A percentile compares a stretch with the other conserved stretches of the same genome.
Conservation (phyloP, 2,888 invertebrate species). For the Heterodera filipjevi region DNA sequence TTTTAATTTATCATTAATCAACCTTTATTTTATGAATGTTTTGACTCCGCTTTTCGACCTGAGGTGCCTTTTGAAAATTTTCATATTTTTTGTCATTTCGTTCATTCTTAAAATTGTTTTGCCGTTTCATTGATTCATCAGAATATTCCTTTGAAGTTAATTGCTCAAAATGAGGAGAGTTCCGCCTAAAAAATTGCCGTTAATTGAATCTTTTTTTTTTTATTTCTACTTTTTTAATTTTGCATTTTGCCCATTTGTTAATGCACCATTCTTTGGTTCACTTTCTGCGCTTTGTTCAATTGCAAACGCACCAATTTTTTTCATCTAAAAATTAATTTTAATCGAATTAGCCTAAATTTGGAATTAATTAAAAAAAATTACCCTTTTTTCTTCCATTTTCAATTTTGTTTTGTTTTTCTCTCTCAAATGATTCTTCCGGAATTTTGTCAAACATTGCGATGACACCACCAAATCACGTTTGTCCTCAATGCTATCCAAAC, state of each 20-base stretch:
- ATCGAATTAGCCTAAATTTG: background rate
- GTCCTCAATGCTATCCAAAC: slow-evolving; percentile 51
- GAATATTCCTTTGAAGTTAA: background rate
- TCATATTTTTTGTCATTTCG: background rate
- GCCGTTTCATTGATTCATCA: background rate
- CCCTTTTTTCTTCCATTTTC: background rate
- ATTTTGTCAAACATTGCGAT: slow-evolving; percentile 45
- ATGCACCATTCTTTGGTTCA: background rate
- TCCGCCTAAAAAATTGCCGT: background rate
- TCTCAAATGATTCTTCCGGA: slow-evolving; percentile 29
- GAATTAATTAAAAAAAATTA: background rate
- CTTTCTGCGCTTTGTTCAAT: background rate
- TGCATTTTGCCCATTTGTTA: background rate
- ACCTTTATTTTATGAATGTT: background rate
- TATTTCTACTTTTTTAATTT: slow-evolving; percentile 20
- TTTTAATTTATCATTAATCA: background rate
- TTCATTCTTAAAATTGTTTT: background rate
- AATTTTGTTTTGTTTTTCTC: background rate
- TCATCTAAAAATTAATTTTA: background rate
- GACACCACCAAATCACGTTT: slow-evolving; percentile 45
- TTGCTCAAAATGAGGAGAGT: slow-evolving; percentile 37
- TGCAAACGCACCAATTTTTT: background rate
- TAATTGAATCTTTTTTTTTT: background rate
- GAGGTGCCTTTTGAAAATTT: background rate
- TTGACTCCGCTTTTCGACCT: background rate